Conservation (phyloP, 2,797 vertebrate genomes). For the Halcyon smyrnensis region DNA sequence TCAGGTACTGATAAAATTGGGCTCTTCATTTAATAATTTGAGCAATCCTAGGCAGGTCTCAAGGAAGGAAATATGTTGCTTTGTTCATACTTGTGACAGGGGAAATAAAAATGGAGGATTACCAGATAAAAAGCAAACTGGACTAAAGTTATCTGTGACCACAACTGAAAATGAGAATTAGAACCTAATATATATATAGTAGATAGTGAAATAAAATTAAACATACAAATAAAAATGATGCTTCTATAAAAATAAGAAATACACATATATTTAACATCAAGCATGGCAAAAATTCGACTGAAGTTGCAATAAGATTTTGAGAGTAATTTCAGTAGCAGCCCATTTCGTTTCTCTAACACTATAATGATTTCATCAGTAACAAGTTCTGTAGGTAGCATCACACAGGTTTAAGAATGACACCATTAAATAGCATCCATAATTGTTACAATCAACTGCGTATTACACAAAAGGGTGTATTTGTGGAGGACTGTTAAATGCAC, state of each 20-base stretch:
- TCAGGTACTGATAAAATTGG: background rate
- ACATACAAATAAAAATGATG: constrained; percentile 1
- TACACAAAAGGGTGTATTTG: constrained; percentile 43
- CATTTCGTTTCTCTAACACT: constrained; percentile 46
- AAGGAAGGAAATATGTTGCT: background rate
- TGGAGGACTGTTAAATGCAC: constrained; percentile 4
- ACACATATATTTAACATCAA: background rate
- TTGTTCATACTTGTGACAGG: background rate
- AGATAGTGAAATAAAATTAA: constrained; percentile 7
- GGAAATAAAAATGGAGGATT: background rate
- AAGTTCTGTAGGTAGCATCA: constrained; percentile 45
- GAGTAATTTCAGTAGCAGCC: constrained; percentile 37
- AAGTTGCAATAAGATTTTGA: constrained; percentile 45
- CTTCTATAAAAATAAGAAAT: constrained; percentile 36
- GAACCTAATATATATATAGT: background rate
- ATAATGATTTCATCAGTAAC: constrained; percentile 54
- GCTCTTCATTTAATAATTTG: background rate
- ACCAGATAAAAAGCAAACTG: background rate
- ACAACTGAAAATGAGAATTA: background rate
- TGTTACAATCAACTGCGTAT: constrained; percentile 36
- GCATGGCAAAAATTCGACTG: constrained; percentile 21
- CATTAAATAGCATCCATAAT: constrained; percentile 49
- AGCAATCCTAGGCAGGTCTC: background rate
- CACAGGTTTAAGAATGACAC: constrained; percentile 34
- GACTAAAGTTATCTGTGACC: background rate